Conservation (phyloP, 92 coral and sea anemone genomes). For the Epizoanthus fatuus region DNA sequence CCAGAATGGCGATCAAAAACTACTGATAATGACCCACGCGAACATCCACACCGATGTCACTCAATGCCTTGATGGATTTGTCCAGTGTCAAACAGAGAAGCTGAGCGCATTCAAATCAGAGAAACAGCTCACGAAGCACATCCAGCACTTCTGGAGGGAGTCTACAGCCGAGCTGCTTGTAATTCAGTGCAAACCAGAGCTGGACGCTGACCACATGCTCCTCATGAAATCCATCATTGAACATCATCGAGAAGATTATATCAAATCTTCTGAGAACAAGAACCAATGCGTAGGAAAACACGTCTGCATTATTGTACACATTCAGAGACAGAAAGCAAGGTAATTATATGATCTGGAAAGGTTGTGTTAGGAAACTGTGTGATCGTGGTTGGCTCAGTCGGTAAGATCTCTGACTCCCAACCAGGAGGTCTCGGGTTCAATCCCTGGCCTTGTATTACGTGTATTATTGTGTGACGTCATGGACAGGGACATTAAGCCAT, state of each 20-base stretch:
- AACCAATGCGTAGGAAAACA: neutral
- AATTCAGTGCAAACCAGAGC: constrained; percentile 32
- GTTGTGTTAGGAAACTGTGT: no score
- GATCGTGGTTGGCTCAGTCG: no score
- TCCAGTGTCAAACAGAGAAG: constrained; percentile 23
- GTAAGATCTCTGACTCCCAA: no score
- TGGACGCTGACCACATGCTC: constrained; percentile 40
- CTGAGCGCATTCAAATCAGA: constrained; percentile 44
- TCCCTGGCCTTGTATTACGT: no score
- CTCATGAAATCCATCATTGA: constrained; percentile 38
- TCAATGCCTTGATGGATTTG: constrained; percentile 23
- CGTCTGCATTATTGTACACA: constrained; percentile 32
- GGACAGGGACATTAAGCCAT: no score
- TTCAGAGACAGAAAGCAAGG: neutral
- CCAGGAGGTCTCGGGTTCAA: no score
- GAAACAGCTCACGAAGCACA: constrained; percentile 26
- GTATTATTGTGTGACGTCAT: no score
- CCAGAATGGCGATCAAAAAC: constrained; percentile 28
- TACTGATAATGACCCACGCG: constrained; percentile 53
- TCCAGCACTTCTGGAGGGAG: constrained; percentile 26
- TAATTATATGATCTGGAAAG: neutral
- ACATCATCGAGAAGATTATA: neutral
- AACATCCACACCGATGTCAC: constrained; percentile 49
- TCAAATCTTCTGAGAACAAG: constrained; percentile 13
- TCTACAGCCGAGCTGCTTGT: constrained; percentile 4